A percentile compares a stretch with the other conserved stretches of the same genome.
These are phyloP conservation scores for Autographa gamma DNA, from an alignment of 2,888 invertebrate genomes.

Conservation along the genomic window DNA sequence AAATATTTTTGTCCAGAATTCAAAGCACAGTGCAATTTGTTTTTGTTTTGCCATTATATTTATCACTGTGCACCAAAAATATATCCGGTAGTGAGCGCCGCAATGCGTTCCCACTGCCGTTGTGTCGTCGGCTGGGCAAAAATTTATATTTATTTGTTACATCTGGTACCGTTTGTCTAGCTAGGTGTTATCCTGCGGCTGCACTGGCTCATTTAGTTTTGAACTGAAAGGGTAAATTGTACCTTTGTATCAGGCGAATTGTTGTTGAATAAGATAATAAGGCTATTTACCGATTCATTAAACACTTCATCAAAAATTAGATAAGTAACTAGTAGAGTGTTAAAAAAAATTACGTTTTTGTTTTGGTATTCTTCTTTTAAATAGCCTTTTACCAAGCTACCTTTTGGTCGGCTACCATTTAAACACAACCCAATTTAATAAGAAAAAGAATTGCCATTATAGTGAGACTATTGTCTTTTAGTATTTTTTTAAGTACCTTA, in stretches of 20 bases:
- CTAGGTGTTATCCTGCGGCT: conserved; percentile 17
- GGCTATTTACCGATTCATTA: too few species aligned
- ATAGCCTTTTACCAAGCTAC: too few species aligned
- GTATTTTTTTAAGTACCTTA: too few species aligned
- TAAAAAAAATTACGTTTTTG: too few species aligned
- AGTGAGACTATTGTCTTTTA: too few species aligned
- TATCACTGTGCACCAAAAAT: conserved; percentile 56
- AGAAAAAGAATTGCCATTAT: too few species aligned
- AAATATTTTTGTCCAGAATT: conserved; percentile 20
- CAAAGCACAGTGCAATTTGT: conserved; percentile 41
- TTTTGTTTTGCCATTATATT: conserved; percentile 51
- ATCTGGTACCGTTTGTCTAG: conserved; percentile 46
- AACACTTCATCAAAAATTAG: too few species aligned
- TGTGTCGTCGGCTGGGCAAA: conserved; percentile 53
- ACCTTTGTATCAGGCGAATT: neutral
- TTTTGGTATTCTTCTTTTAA: too few species aligned
- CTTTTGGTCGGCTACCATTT: too few species aligned
- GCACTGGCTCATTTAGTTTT: neutral
- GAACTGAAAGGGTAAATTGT: neutral
- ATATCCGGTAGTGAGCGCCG: conserved; percentile 47
- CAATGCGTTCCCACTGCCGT: conserved; percentile 57
- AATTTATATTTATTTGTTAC: conserved; percentile 62
- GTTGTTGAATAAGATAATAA: too few species aligned
- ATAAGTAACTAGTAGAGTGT: too few species aligned
- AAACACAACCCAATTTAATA: too few species aligned